Evolutionary conservation across 2,797 vertebrate species (phyloP).

Genomic region (Cossypha heuglini): DNA sequence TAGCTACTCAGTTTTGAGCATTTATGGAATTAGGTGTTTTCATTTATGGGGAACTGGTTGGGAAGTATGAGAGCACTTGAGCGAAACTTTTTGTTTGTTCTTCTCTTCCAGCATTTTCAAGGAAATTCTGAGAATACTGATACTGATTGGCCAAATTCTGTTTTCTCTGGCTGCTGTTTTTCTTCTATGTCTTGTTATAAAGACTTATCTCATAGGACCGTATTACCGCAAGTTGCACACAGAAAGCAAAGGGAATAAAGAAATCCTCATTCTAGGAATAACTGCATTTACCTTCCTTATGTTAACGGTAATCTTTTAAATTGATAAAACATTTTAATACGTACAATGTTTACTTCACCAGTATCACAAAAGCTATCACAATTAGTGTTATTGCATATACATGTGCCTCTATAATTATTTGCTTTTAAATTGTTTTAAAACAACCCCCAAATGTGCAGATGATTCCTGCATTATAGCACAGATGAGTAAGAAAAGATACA

Average conservation of each 20-base stretch:
- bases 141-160: slow-evolving; percentile 86
- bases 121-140: slow-evolving; percentile 83
- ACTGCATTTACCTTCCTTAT: slow-evolving; percentile 93
- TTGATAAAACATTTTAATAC: background rate
- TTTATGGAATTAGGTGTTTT: background rate
- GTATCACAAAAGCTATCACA: background rate
- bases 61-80: background rate
- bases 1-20: background rate
- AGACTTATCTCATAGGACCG: slow-evolving; percentile 87
- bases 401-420: background rate
- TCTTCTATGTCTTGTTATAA: slow-evolving; percentile 85
- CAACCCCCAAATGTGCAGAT: background rate
- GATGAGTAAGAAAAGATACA: background rate
- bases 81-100: slow-evolving; percentile 24
- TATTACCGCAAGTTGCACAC: slow-evolving; percentile 91
- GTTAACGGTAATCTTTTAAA: slow-evolving; percentile 82
- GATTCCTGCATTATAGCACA: background rate
- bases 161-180: slow-evolving; percentile 87
- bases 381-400: background rate
- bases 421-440: background rate
- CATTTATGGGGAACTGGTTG: background rate
- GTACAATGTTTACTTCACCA: background rate
- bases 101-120: slow-evolving; percentile 80
- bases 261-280: slow-evolving; percentile 91
- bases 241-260: slow-evolving; percentile 94